A percentile compares a stretch with the other conserved stretches of the same genome.
phyloP scores from a whole-genome alignment of 1,140 invertebrate genomes.

The Ceratitis capitata region DNA sequence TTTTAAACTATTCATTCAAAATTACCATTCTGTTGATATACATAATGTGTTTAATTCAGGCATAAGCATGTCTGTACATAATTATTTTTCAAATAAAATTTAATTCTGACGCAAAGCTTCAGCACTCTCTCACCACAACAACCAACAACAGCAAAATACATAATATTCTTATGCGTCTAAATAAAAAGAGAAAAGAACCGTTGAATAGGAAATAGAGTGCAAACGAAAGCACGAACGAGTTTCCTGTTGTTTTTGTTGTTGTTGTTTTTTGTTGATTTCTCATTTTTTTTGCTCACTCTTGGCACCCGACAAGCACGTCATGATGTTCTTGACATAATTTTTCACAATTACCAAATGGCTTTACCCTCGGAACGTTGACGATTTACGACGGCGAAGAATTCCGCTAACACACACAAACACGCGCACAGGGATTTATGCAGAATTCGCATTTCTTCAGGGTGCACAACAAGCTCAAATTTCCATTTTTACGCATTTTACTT shows the following conservation, averaged over 20 bases:
- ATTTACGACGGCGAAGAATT: no score
- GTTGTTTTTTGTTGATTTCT: not conserved
- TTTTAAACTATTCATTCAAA: no score
- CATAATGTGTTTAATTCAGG: no score
- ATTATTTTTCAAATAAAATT: not conserved
- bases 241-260: not conserved
- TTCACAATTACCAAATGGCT: constrained; percentile 21
- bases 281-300: not conserved
- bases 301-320: not conserved
- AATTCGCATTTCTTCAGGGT: not conserved
- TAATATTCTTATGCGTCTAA: not conserved
- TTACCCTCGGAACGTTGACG: not conserved
- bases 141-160: not conserved
- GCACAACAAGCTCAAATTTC: not conserved
- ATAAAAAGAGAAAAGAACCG: not conserved
- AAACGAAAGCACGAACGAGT: not conserved
- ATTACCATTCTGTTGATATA: no score
- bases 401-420: not conserved
- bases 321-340: constrained; percentile 37
- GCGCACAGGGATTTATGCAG: no score
- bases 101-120: not conserved
- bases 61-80: not conserved
- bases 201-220: constrained; percentile 20
- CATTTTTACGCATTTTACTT: not conserved
- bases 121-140: not conserved